These are phyloP conservation scores for Bergia puertoricense DNA, from an alignment of 92 coral and sea anemone genomes.

Conservation along the genomic window DNA sequence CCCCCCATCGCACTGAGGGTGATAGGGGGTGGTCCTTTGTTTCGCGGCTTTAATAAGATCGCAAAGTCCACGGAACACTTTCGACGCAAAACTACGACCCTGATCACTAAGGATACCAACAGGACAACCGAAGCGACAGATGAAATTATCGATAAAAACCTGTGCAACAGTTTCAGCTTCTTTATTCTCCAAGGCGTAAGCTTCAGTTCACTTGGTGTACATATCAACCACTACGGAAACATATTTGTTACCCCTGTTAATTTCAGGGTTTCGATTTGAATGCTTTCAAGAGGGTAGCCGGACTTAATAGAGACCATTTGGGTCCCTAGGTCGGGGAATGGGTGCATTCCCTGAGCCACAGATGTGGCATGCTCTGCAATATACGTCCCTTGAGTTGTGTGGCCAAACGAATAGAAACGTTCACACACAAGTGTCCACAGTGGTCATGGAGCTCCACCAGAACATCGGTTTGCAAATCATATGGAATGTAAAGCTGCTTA, in stretches of 20 bases:
- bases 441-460: neutral
- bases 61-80: slow-evolving; percentile 47
- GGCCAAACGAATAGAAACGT: slow-evolving; percentile 48
- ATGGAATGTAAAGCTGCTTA: neutral
- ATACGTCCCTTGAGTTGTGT: slow-evolving; percentile 32
- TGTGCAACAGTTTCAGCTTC: slow-evolving; percentile 45
- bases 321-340: slow-evolving; percentile 13
- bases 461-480: neutral
- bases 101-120: too few relatives aligned
- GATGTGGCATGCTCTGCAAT: slow-evolving; percentile 32
- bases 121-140: slow-evolving; percentile 6
- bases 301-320: neutral
- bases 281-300: slow-evolving; percentile 51
- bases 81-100: slow-evolving; percentile 52
- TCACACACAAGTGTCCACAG: slow-evolving; percentile 41
- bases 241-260: slow-evolving; percentile 40
- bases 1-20: slow-evolving; percentile 32
- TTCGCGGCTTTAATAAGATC: neutral
- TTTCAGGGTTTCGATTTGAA: slow-evolving; percentile 47
- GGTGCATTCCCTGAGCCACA: slow-evolving; percentile 40
- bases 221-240: slow-evolving; percentile 47
- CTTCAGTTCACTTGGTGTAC: slow-evolving; percentile 46
- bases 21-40: slow-evolving; percentile 35
- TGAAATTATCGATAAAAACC: slow-evolving; percentile 45
- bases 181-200: slow-evolving; percentile 43